Conservation (phyloP, 2,888 invertebrate species). For the Melanotus villosus region DNA sequence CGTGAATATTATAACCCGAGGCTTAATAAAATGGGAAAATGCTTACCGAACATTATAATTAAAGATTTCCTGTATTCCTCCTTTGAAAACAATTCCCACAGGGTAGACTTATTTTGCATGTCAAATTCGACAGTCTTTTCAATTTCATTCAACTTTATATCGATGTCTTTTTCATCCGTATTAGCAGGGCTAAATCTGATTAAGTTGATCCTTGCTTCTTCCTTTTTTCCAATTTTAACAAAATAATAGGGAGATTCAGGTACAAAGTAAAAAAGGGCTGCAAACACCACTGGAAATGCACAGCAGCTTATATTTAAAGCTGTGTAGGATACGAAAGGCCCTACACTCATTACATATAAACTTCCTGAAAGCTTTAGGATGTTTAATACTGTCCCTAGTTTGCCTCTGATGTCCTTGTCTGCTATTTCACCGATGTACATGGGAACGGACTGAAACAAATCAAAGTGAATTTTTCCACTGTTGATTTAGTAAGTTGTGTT, state of each 20-base stretch:
- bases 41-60: conserved; percentile 69
- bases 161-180: conserved; percentile 60
- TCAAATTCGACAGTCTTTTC: conserved; percentile 62
- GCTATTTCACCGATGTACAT: no score
- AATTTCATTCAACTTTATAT: conserved; percentile 64
- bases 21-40: no score
- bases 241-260: conserved; percentile 70
- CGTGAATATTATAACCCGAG: no score
- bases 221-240: conserved; percentile 62
- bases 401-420: no score
- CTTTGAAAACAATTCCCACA: conserved; percentile 61
- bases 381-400: no score
- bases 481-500: no score
- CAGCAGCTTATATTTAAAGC: conserved; percentile 61
- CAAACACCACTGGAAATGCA: conserved; percentile 62
- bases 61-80: conserved; percentile 58
- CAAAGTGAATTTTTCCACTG: no score
- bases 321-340: conserved; percentile 64
- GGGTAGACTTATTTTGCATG: conserved; percentile 60
- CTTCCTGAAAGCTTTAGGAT: conserved; percentile 65
- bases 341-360: conserved; percentile 63
- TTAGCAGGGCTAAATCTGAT: conserved; percentile 60
- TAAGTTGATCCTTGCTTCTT: conserved; percentile 60
- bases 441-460: no score
- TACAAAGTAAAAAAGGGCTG: conserved; percentile 64